Conservation (phyloP, 2,113 vertebrate species). For the Trogon surrucura region DNA sequence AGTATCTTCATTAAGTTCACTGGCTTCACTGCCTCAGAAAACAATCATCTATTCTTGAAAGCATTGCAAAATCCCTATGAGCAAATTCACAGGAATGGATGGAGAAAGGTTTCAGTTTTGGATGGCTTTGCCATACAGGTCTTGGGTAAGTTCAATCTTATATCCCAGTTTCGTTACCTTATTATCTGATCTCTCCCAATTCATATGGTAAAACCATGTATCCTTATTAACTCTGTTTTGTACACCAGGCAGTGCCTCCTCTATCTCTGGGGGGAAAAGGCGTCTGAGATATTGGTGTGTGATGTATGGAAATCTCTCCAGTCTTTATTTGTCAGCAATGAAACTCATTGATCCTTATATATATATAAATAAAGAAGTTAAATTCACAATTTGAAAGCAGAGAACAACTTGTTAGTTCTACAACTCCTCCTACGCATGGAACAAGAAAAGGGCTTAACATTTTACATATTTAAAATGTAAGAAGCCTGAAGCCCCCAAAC, state of each 20-base stretch:
- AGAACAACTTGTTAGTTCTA: neutral
- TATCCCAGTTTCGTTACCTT: accelerated
- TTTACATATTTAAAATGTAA: neutral
- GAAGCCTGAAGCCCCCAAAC: neutral
- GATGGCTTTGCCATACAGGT: neutral
- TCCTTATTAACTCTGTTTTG: neutral
- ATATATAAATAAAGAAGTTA: neutral
- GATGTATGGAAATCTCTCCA: neutral
- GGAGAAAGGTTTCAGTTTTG: neutral
- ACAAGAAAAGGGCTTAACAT: neutral
- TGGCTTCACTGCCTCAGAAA: neutral
- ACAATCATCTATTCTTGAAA: neutral
- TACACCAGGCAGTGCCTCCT: neutral
- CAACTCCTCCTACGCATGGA: neutral
- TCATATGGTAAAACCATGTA: neutral
- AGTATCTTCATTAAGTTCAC: slow-evolving; percentile 19
- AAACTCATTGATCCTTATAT: neutral
- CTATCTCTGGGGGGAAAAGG: neutral
- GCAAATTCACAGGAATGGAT: neutral
- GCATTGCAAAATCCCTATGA: neutral
- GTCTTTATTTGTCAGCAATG: neutral
- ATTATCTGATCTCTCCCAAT: neutral
- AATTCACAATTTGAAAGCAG: neutral
- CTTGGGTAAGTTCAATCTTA: neutral
- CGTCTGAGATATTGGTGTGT: neutral